Base-by-base conservation (phyloP, 2,113 vertebrate genomes). In the Ammodytes marinus region DNA sequence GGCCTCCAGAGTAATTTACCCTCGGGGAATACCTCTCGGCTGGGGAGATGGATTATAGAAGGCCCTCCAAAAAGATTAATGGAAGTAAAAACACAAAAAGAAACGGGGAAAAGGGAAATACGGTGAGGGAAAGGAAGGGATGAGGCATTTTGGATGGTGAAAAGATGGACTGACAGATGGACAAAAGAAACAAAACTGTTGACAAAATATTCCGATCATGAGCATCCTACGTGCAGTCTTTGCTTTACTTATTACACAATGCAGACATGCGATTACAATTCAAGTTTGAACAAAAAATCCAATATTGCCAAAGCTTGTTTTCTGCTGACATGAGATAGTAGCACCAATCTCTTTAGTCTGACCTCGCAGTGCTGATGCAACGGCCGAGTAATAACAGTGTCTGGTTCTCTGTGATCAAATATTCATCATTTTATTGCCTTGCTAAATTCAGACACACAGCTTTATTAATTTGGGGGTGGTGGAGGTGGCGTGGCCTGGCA, bases 1-100 rank as follows among this genome's bases (percentile, higher is more conserved):
- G 96, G 97, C 96, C 97, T 97, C 98, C 96, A 95, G 97, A 98
- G 97, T 97, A 97, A 99, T 97, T 99, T 97, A 97, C 96, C 98
- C 97, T 96, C 91, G 74, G 97, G 97, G 98, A 98, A 97, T 97
- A 92, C 96, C 96, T 94, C 95, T 96, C 96, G 94, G 95, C 95
- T 96, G 96, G 96, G 96, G 96, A 98, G 97, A 98, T 97, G 96
- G 97, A 99, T 99, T 97, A 96, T 95, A 96, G 95, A 95, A 95
- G 95, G 94, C 95, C 95, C 95, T 96, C 94, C 91, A 90, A 96
- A 97, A 97, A 98, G 97, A 99, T 99, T 97, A 98, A 98, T 97
- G 96, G 93, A 94, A 97, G 97, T 95, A 96, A 97, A 95, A 95
- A 89, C 88, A 84, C 68, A 75, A 70, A 86, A 83, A 80, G 73